A percentile compares a stretch with the other conserved stretches of the same genome.
Conservation (phyloP, 2,888 invertebrate genomes). For the Drosophila meridiana region DNA sequence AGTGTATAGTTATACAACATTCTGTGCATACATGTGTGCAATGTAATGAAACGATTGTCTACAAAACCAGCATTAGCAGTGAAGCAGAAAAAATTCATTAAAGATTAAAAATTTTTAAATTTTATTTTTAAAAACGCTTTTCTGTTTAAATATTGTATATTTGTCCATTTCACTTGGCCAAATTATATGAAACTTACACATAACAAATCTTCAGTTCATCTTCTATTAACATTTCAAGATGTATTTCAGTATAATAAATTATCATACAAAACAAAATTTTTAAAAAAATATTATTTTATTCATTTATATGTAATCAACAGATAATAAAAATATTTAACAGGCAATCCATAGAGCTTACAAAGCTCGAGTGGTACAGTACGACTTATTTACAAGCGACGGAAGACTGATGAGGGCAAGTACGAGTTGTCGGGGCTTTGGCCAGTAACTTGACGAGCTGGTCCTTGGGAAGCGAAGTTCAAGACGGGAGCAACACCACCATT, state of each 20-base stretch:
- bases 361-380: slow-evolving; percentile 9
- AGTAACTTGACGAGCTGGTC: slow-evolving; percentile 53
- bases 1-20: too few relatives aligned
- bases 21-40: too few relatives aligned
- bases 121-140: too few relatives aligned
- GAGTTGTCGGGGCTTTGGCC: slow-evolving; percentile 63
- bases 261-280: background rate
- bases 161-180: too few relatives aligned
- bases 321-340: slow-evolving; percentile 64
- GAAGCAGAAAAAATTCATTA: too few relatives aligned
- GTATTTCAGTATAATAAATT: background rate
- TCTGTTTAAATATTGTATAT: too few relatives aligned
- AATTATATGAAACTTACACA: background rate
- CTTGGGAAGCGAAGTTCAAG: slow-evolving; percentile 75
- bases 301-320: slow-evolving; percentile 34
- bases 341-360: slow-evolving; percentile 14
- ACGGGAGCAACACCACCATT: slow-evolving; percentile 74
- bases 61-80: too few relatives aligned
- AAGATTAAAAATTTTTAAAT: too few relatives aligned
- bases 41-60: too few relatives aligned
- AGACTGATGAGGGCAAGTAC: slow-evolving; percentile 76
- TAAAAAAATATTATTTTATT: slow-evolving; percentile 40
- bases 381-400: slow-evolving; percentile 69
- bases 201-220: background rate
- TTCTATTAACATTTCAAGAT: background rate